phyloP scores from a whole-genome alignment of 1,140 invertebrate genomes.

The Drosophila kurseongensis region DNA sequence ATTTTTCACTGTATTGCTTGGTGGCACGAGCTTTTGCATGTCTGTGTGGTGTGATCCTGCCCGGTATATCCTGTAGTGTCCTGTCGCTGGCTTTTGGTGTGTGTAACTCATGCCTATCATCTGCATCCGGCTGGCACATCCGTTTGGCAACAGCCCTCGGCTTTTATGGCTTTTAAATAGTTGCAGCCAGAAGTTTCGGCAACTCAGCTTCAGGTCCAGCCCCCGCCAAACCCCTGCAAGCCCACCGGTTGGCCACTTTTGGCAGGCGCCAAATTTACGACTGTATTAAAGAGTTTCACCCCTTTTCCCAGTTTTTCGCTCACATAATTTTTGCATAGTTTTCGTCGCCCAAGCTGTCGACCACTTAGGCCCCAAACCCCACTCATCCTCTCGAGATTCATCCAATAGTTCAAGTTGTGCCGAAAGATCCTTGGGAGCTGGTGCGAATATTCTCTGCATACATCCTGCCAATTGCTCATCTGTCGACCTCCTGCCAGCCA shows the following conservation, averaged over 20 bases:
- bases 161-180: conserved; percentile 83
- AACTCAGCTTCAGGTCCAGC: neutral
- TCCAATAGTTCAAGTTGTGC: conserved; percentile 2
- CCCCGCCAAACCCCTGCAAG: neutral
- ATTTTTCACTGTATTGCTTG: neutral
- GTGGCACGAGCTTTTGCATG: neutral
- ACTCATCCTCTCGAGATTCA: neutral
- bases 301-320: conserved; percentile 48
- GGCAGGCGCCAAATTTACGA: conserved; percentile 74
- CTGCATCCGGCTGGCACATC: conserved; percentile 77
- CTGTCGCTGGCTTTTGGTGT: conserved; percentile 25
- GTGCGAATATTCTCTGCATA: neutral
- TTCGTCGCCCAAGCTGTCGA: conserved; percentile 57
- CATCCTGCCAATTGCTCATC: no score
- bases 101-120: conserved; percentile 75
- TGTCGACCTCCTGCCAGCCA: no score
- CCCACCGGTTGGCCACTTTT: conserved; percentile 44
- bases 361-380: conserved; percentile 17
- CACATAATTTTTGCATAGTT: conserved; percentile 78
- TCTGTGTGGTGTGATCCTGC: conserved; percentile 12
- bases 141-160: conserved; percentile 79
- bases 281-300: conserved; percentile 70
- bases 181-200: conserved; percentile 51
- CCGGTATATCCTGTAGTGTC: conserved; percentile 25
- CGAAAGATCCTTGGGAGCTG: neutral